A percentile compares a stretch with the other conserved stretches of the same genome.
Conservation (phyloP, 2,888 invertebrate genomes). For the Nemoura dubitans region DNA sequence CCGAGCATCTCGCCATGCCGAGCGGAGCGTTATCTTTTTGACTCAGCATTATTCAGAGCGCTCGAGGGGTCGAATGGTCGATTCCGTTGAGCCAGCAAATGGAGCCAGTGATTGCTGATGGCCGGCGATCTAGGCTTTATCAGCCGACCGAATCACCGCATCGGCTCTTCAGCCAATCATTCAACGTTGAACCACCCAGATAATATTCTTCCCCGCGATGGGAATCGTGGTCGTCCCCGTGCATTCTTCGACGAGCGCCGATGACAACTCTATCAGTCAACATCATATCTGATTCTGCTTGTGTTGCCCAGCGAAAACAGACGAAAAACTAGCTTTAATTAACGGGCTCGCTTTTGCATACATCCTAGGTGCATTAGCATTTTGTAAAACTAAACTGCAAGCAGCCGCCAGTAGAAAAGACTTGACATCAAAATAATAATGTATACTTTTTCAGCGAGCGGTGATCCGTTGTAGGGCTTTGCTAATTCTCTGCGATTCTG, state of each 20-base stretch:
- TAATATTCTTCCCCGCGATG: background rate
- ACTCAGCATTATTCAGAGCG: constrained; percentile 13
- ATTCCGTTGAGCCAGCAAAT: background rate
- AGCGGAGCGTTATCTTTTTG: constrained; percentile 21
- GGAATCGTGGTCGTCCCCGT: background rate
- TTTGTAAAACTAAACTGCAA: background rate
- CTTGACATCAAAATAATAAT: background rate
- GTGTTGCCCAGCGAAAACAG: background rate
- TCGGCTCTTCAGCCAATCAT: background rate
- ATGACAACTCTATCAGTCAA: constrained; percentile 12
- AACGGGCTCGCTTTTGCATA: background rate
- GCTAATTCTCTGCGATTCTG: background rate
- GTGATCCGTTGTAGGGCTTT: background rate
- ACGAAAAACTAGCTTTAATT: background rate
- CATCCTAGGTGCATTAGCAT: background rate
- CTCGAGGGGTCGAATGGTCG: constrained; percentile 8
- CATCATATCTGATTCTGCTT: background rate
- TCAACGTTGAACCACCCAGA: constrained; percentile 27
- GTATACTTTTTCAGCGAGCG: background rate
- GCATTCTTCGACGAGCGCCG: background rate
- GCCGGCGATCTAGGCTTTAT: background rate
- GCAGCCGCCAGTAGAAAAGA: background rate
- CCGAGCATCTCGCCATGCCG: background rate
- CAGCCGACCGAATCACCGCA: background rate
- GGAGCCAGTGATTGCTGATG: background rate